Percentiles rank a stretch among this genome's conserved stretches.
Evolutionary conservation across 2,113 vertebrate genomes (phyloP).

Genomic region (Macquaria australasica): DNA sequence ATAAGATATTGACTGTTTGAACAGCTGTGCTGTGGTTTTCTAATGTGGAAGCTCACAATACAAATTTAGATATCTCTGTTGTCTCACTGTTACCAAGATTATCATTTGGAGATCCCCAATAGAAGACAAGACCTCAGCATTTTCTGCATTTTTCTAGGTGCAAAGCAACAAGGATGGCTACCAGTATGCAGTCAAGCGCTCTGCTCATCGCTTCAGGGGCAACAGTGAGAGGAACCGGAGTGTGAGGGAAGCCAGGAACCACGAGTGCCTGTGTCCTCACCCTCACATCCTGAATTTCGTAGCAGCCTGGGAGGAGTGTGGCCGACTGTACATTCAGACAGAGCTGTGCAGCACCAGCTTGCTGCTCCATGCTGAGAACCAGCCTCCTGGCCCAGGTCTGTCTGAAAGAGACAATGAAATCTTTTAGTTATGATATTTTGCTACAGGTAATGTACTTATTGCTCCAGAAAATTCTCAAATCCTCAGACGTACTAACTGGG

Average conservation of each 20-base stretch:
- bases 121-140: neutral
- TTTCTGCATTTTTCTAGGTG: conserved; percentile 79
- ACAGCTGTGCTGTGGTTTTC: conserved; percentile 3
- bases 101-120: neutral
- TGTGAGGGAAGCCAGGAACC: conserved; percentile 88
- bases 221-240: conserved; percentile 86
- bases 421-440: neutral
- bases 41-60: neutral
- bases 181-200: conserved; percentile 91
- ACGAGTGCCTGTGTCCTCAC: conserved; percentile 88
- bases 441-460: neutral
- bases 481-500: neutral
- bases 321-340: conserved; percentile 91
- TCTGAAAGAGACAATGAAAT: neutral
- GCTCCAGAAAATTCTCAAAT: neutral
- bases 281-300: conserved; percentile 88
- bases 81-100: neutral
- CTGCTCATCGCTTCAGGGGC: conserved; percentile 88
- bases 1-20: neutral
- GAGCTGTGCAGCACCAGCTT: conserved; percentile 91
- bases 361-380: conserved; percentile 86
- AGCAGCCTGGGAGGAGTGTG: conserved; percentile 91
- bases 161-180: conserved; percentile 84
- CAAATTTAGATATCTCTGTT: neutral
- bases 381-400: conserved; percentile 77